Evolutionary conservation across 2,113 vertebrate genomes (phyloP).

Genomic region (Dunckerocampus dactyliophorus): DNA sequence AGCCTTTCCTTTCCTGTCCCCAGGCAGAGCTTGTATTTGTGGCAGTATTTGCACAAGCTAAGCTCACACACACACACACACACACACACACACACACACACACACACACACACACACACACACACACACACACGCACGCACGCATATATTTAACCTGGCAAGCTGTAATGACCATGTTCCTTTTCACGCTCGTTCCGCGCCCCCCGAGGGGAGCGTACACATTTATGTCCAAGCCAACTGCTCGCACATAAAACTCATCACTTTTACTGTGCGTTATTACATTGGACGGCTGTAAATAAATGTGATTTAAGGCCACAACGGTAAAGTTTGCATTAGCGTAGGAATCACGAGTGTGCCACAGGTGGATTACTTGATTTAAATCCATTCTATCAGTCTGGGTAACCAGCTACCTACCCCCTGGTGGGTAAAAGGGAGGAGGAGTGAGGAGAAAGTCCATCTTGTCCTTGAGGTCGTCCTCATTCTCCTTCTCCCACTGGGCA

Average conservation of each 20-base stretch:
- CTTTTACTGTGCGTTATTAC: constrained; percentile 16
- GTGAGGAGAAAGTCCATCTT: constrained; percentile 84
- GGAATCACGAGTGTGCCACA: not conserved
- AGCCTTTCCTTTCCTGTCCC: constrained; percentile 21
- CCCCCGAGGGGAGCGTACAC: constrained; percentile 11
- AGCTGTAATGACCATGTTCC: constrained; percentile 35
- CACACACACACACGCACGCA: not conserved
- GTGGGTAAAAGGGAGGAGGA: constrained; percentile 77
- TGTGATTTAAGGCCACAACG: constrained; percentile 16
- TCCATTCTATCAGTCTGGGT: not conserved
- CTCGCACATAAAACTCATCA: constrained; percentile 31
- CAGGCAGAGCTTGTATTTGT: constrained; percentile 10
- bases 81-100: not conserved
- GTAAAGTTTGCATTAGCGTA: constrained; percentile 1
- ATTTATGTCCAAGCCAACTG: constrained; percentile 36
- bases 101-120: not conserved
- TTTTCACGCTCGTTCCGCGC: constrained; percentile 32
- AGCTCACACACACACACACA: not conserved
- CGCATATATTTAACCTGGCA: constrained; percentile 6
- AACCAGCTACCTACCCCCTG: constrained; percentile 74
- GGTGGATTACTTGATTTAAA: not conserved
- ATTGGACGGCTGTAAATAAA: constrained; percentile 19
- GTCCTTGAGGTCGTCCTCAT: constrained; percentile 92
- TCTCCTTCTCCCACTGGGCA: constrained; percentile 92
- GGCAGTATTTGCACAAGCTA: constrained; percentile 3